Percentiles rank a stretch among this genome's conserved stretches.
phyloP scores from a whole-genome alignment of 2,888 invertebrate species.

The Aspidiotus destructor region DNA sequence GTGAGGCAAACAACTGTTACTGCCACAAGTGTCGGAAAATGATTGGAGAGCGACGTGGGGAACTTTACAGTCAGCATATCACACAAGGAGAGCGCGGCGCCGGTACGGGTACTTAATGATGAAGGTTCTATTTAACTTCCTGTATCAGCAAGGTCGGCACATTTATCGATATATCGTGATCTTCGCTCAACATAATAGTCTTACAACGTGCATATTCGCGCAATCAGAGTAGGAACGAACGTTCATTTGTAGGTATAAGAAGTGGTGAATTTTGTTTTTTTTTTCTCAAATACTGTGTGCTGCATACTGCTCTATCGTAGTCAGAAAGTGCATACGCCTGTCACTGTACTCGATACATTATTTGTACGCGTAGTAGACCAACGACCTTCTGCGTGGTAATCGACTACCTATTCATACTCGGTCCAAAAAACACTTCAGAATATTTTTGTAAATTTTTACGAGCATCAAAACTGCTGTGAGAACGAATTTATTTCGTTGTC shows the following conservation, averaged over 20 bases:
- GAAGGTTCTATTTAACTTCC: constrained; percentile 30
- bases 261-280: too few species aligned
- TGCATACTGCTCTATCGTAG: too few species aligned
- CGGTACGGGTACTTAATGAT: constrained; percentile 21
- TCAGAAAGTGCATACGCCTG: too few species aligned
- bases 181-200: constrained; percentile 17
- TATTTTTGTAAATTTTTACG: too few species aligned
- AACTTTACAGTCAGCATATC: constrained; percentile 5
- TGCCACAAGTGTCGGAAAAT: constrained; percentile 6
- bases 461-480: too few species aligned
- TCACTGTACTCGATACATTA: too few species aligned
- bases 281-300: too few species aligned
- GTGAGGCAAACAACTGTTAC: constrained; percentile 30
- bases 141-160: constrained; percentile 30
- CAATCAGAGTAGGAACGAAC: constrained; percentile 14
- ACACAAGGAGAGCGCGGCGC: constrained; percentile 14
- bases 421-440: too few species aligned
- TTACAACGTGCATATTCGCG: background rate
- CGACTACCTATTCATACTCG: too few species aligned
- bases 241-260: background rate
- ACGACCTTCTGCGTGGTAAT: too few species aligned
- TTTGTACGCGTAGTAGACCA: too few species aligned
- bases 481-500: too few species aligned
- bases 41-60: background rate
- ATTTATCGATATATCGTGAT: constrained; percentile 23